A percentile compares a stretch with the other conserved stretches of the same genome.
Conservation (phyloP, 2,797 vertebrate genomes). For the Takifugu rubripes region DNA sequence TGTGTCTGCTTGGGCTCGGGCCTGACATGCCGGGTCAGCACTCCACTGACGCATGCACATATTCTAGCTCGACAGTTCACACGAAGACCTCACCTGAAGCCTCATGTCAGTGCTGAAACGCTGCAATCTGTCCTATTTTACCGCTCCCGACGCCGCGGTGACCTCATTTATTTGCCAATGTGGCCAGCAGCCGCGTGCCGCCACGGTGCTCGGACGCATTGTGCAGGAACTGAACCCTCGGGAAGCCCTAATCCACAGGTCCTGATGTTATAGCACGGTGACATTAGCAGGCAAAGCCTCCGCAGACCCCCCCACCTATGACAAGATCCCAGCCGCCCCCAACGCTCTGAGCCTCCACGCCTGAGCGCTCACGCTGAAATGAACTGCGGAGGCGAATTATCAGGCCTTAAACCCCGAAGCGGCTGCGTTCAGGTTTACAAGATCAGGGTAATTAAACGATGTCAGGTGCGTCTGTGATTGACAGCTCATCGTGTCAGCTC, state of each 20-base stretch:
- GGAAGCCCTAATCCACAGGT: slow-evolving; percentile 57
- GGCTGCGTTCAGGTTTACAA: slow-evolving; percentile 35
- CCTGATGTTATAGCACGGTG: slow-evolving; percentile 47
- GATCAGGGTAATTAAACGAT: slow-evolving; percentile 37
- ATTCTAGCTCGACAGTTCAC: slow-evolving; percentile 25
- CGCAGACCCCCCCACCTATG: slow-evolving; percentile 42
- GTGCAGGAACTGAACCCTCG: slow-evolving; percentile 49
- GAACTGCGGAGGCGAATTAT: slow-evolving; percentile 13
- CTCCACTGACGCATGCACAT: slow-evolving; percentile 34
- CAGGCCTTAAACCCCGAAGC: slow-evolving; percentile 36
- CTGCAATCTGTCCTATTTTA: slow-evolving; percentile 15
- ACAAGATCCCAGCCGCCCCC: slow-evolving; percentile 19
- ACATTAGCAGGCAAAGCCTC: slow-evolving; percentile 54
- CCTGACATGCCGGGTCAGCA: slow-evolving; percentile 70
- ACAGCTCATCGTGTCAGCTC: slow-evolving; percentile 17
- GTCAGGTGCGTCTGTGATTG: slow-evolving; percentile 35
- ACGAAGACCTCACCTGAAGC: slow-evolving; percentile 10
- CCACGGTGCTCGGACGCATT: slow-evolving; percentile 36
- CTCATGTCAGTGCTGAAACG: not conserved
- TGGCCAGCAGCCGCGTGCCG: slow-evolving; percentile 53
- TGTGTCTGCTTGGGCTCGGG: slow-evolving; percentile 67
- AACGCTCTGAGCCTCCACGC: slow-evolving; percentile 56
- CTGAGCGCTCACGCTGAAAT: slow-evolving; percentile 47
- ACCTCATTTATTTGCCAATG: slow-evolving; percentile 59
- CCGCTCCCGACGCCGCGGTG: not conserved